Percentiles rank a stretch among this genome's conserved stretches.
Conservation (phyloP, 2,797 vertebrate genomes). For the Trichosurus vulpecula region DNA sequence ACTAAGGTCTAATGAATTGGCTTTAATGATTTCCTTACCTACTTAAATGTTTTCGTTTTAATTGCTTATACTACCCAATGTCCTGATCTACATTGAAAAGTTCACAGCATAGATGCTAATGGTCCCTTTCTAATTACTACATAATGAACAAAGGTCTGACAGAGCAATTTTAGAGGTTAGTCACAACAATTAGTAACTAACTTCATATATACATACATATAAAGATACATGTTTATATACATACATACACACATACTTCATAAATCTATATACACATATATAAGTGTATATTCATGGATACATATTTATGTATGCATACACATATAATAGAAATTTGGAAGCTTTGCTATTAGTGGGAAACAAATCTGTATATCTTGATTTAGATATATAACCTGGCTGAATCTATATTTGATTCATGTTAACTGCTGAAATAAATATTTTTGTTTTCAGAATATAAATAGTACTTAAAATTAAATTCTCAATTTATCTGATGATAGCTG, state of each 20-base stretch:
- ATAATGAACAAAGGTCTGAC: constrained; percentile 85
- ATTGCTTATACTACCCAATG: constrained; percentile 84
- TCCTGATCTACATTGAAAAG: constrained; percentile 86
- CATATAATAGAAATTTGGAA: neutral
- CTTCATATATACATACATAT: constrained; percentile 76
- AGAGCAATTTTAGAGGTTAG: constrained; percentile 84
- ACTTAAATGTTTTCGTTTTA: constrained; percentile 87
- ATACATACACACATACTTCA: neutral
- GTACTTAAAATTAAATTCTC: constrained; percentile 31
- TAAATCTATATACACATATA: neutral
- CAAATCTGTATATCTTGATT: neutral
- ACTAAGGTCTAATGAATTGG: constrained; percentile 86
- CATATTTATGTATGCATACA: neutral
- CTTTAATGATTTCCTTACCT: constrained; percentile 85
- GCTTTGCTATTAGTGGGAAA: neutral
- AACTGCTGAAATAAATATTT: neutral
- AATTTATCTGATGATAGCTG: constrained; percentile 57
- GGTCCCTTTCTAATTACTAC: constrained; percentile 85
- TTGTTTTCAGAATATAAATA: neutral
- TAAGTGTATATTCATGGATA: no score
- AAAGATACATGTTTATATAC: constrained; percentile 46
- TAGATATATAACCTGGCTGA: neutral
- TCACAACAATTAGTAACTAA: constrained; percentile 79
- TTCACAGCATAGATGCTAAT: constrained; percentile 85
- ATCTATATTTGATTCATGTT: neutral